Conservation (phyloP, 2,797 vertebrate genomes). For the Semotilus atromaculatus region DNA sequence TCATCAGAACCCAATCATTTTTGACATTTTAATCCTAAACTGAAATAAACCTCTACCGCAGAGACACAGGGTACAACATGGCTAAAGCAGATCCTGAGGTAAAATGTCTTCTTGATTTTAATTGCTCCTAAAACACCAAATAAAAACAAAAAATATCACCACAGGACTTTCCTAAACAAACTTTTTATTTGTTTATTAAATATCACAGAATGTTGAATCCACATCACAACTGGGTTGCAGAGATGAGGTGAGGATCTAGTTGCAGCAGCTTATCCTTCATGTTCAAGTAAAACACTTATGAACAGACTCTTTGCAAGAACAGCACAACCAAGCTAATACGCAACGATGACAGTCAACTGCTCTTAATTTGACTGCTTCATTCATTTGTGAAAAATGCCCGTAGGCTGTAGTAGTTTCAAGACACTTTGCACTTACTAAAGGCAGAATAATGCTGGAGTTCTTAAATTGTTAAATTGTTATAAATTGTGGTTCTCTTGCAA, state of each 20-base stretch:
- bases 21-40: conserved; percentile 19
- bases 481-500: no score
- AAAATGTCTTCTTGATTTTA: not conserved
- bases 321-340: no score
- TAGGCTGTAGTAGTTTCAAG: not conserved
- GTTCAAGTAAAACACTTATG: no score
- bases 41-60: not conserved
- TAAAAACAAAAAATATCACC: not conserved
- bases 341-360: no score
- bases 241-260: no score
- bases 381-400: not conserved
- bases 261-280: no score
- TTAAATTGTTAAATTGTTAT: no score
- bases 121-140: not conserved
- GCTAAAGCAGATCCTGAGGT: not conserved
- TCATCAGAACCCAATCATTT: conserved; percentile 28
- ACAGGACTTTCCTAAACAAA: not conserved
- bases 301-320: no score
- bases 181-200: not conserved
- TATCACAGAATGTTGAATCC: not conserved
- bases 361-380: not conserved
- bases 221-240: no score
- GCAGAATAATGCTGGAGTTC: not conserved
- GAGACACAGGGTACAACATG: not conserved
- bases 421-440: not conserved